A percentile compares a stretch with the other conserved stretches of the same genome.
These are phyloP conservation scores for Salarias fasciatus DNA, from an alignment of 2,797 vertebrate genomes.

Conservation along the genomic window DNA sequence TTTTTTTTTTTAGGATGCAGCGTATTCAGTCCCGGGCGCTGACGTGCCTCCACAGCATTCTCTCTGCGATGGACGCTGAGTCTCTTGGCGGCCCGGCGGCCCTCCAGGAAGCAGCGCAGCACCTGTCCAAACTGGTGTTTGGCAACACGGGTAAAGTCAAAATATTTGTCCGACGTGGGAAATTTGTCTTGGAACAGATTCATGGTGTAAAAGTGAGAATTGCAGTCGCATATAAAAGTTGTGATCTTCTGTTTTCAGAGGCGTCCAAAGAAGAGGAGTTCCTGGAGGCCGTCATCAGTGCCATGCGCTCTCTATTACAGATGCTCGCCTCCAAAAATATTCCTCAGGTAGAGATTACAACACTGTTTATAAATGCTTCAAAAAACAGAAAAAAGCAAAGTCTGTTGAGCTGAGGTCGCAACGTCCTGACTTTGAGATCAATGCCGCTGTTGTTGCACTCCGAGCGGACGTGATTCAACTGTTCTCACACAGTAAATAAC, in stretches of 20 bases:
- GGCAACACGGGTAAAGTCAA: slow-evolving; percentile 77
- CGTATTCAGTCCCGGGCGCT: slow-evolving; percentile 92
- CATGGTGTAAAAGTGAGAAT: neutral
- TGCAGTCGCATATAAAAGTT: neutral
- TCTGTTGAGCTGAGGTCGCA: neutral
- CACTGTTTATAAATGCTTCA: no score
- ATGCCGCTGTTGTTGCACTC: neutral
- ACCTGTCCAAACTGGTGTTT: slow-evolving; percentile 90
- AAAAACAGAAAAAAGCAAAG: neutral
- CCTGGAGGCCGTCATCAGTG: slow-evolving; percentile 92
- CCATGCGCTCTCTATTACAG: slow-evolving; percentile 93
- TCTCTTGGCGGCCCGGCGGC: slow-evolving; percentile 87
- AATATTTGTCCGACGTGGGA: neutral
- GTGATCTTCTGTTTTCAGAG: slow-evolving; percentile 75
- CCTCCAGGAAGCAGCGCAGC: slow-evolving; percentile 89
- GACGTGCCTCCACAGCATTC: slow-evolving; percentile 92
- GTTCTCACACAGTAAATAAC: no score
- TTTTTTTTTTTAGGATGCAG: slow-evolving; percentile 81
- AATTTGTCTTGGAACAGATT: neutral
- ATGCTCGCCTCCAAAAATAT: slow-evolving; percentile 92
- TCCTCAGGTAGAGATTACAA: slow-evolving; percentile 86
- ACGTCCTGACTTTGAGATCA: neutral
- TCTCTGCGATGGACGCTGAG: slow-evolving; percentile 90
- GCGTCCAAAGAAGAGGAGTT: slow-evolving; percentile 90
- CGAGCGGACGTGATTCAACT: neutral